phyloP scores from a whole-genome alignment of 1,140 invertebrate genomes.

The Pteromalus puparum region DNA sequence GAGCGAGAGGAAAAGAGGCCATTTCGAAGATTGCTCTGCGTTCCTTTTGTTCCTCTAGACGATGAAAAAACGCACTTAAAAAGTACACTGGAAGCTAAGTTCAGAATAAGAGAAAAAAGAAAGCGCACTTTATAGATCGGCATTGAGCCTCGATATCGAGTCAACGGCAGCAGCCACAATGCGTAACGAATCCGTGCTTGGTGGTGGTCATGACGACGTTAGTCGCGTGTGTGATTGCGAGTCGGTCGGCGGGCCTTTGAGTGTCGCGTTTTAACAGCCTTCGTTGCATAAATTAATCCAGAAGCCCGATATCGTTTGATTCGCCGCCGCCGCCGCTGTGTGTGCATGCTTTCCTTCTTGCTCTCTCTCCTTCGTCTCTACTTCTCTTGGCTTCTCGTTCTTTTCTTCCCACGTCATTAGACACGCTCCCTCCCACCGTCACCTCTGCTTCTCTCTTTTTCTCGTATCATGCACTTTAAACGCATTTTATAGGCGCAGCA shows the following conservation, averaged over 20 bases:
- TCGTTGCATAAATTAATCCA: slow-evolving; percentile 75
- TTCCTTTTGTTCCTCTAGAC: too few relatives aligned
- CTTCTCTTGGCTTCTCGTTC: slow-evolving; percentile 40
- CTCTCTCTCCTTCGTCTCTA: slow-evolving; percentile 23
- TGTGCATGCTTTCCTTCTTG: not conserved
- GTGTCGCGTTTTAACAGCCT: slow-evolving; percentile 74
- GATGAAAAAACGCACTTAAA: too few relatives aligned
- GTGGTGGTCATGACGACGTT: slow-evolving; percentile 56
- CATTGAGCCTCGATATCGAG: slow-evolving; percentile 28
- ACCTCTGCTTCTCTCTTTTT: slow-evolving; percentile 45
- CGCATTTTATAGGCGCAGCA: slow-evolving; percentile 55
- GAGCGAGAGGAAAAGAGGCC: slow-evolving; percentile 31
- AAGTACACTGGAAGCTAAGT: too few relatives aligned
- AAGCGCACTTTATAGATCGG: slow-evolving; percentile 20
- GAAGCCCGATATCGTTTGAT: slow-evolving; percentile 74
- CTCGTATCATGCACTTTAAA: slow-evolving; percentile 54
- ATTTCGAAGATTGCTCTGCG: not conserved
- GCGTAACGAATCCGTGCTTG: slow-evolving; percentile 54
- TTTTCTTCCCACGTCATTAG: slow-evolving; percentile 55
- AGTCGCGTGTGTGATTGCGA: slow-evolving; percentile 67
- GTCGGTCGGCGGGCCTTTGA: slow-evolving; percentile 70
- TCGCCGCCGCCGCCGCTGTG: slow-evolving; percentile 60
- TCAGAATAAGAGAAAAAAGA: too few relatives aligned
- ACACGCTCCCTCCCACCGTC: slow-evolving; percentile 51
- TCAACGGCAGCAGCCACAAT: slow-evolving; percentile 35